These are phyloP conservation scores for Chymomyza costata DNA, from an alignment of 1,140 invertebrate species.

Conservation along the genomic window DNA sequence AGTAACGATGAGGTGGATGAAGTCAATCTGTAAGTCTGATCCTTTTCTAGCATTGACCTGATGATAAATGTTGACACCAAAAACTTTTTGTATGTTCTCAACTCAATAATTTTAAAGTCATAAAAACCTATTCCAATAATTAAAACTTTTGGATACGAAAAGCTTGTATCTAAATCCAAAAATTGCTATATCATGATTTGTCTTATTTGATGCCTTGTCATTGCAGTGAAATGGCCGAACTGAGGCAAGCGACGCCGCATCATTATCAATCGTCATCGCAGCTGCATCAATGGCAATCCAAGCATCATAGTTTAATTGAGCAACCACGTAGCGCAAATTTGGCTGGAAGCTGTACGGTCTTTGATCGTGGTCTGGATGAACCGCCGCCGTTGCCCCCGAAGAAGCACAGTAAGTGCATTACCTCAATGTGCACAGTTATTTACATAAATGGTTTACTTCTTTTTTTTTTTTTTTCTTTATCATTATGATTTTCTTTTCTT, in stretches of 20 bases:
- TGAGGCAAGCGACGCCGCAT: conserved; percentile 45
- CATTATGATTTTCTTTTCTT: conserved; percentile 34
- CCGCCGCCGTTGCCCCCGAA: conserved; percentile 93
- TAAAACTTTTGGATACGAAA: no score
- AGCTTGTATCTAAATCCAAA: no score
- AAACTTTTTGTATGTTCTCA: no score
- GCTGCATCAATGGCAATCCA: conserved; percentile 55
- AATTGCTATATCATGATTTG: no score
- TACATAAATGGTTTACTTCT: conserved; percentile 33
- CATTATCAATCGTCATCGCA: conserved; percentile 36
- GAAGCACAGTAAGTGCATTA: conserved; percentile 89
- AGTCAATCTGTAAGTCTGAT: conserved; percentile 12
- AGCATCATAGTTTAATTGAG: conserved; percentile 69
- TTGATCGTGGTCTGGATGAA: conserved; percentile 76
- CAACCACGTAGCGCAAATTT: conserved; percentile 37
- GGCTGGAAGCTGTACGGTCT: conserved; percentile 43
- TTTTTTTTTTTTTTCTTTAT: conserved; percentile 24
- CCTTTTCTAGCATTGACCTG: no score
- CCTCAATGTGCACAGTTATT: conserved; percentile 37
- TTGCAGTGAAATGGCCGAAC: conserved; percentile 50
- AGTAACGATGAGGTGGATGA: conserved; percentile 80
- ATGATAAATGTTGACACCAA: no score
- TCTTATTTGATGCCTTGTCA: no score
- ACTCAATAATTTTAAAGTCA: no score
- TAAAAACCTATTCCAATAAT: no score